A percentile compares a stretch with the other conserved stretches of the same genome.
These are phyloP conservation scores for Lordiphosa clarofinis DNA, from an alignment of 1,140 invertebrate genomes.

Conservation along the genomic window DNA sequence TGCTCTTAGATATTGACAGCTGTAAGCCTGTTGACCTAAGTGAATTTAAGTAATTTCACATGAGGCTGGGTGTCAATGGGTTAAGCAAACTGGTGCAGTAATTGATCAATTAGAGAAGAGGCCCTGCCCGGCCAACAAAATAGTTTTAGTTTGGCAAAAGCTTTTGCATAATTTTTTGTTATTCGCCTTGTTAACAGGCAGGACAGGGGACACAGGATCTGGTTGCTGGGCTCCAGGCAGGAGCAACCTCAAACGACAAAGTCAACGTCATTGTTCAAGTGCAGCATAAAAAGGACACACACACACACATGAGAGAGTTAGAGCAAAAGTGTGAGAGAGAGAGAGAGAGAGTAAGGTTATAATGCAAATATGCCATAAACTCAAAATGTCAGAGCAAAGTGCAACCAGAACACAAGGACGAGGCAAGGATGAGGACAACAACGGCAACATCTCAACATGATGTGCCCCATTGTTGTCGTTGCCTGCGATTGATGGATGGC, in stretches of 20 bases:
- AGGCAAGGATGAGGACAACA: conserved; percentile 30
- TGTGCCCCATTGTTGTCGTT: conserved; percentile 34
- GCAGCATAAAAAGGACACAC: conserved; percentile 31
- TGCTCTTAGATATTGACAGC: no score
- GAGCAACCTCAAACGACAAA: conserved; percentile 44
- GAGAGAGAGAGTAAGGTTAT: conserved; percentile 19
- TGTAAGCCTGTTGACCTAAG: no score
- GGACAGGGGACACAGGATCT: not conserved
- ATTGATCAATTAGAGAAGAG: conserved; percentile 46
- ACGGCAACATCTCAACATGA: conserved; percentile 62
- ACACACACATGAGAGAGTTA: conserved; percentile 11
- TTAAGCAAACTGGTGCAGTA: conserved; percentile 12
- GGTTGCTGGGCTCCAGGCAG: conserved; percentile 25
- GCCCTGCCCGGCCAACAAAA: conserved; percentile 14
- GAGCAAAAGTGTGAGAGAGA: not conserved
- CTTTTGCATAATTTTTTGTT: conserved; percentile 52
- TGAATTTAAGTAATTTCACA: no score
- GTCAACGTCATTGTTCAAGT: conserved; percentile 63
- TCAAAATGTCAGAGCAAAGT: conserved; percentile 71
- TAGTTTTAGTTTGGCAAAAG: conserved; percentile 42
- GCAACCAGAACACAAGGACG: conserved; percentile 40
- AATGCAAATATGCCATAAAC: conserved; percentile 76
- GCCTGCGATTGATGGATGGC: conserved; percentile 64
- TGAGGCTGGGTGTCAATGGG: conserved; percentile 7
- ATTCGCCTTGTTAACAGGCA: conserved; percentile 65